Percentiles rank a stretch among this genome's conserved stretches.
phyloP scores from a whole-genome alignment of 1,140 invertebrate species.

The Bacillus rossius region DNA sequence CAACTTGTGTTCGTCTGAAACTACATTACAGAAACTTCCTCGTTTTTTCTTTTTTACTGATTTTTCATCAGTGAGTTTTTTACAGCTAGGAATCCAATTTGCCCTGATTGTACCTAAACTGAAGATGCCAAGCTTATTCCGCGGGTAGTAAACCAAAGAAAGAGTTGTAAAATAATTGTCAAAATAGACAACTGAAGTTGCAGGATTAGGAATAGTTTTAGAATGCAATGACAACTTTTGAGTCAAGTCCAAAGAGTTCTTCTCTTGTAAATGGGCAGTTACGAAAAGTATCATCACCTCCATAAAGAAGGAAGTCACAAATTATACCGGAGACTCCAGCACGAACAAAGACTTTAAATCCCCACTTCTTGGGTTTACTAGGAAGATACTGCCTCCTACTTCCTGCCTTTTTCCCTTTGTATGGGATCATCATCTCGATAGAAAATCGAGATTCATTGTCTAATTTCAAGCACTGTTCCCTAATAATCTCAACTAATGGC shows the following conservation, averaged over 20 bases:
- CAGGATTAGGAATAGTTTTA: background rate
- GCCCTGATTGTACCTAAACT: background rate
- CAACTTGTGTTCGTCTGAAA: conserved; percentile 23
- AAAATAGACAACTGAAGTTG: background rate
- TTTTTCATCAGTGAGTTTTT: too few species aligned
- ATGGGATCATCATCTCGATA: conserved; percentile 33
- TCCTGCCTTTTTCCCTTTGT: conserved; percentile 24
- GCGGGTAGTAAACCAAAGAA: background rate
- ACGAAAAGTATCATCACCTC: conserved; percentile 8
- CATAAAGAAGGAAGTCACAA: conserved; percentile 25
- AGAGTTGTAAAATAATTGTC: conserved; percentile 7
- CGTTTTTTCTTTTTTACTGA: conserved; percentile 36
- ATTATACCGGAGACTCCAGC: conserved; percentile 18
- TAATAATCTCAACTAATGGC: conserved; percentile 8
- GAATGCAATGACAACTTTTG: conserved; percentile 1
- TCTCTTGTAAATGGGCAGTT: background rate
- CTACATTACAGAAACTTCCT: conserved; percentile 22
- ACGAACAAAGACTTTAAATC: conserved; percentile 26
- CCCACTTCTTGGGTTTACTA: conserved; percentile 31
- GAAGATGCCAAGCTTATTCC: background rate
- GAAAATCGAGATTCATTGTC: conserved; percentile 33
- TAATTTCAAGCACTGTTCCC: conserved; percentile 26
- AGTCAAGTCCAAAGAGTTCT: background rate
- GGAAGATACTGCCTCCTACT: conserved; percentile 28
- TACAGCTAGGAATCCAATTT: background rate